Base-by-base conservation (phyloP, 30 jellyfish, hydroid and myxozoan species). In the Turritopsis rubra region DNA sequence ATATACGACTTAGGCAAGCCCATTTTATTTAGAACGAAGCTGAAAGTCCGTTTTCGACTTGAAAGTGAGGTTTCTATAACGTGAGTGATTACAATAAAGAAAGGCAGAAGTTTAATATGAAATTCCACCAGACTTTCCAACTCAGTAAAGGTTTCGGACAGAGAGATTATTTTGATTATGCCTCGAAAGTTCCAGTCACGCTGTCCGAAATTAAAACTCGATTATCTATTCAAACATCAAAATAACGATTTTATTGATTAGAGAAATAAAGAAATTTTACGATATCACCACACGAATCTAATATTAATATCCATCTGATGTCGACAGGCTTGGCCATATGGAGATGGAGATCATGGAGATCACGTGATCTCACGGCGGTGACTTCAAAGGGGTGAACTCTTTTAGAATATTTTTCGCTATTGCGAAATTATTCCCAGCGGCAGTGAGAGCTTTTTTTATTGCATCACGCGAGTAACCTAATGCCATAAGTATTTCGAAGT, bases 391-490 rank as follows among this genome's bases (percentile, higher is more conserved):
- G 18, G 98, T 93, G 70, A 87, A 92, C 73, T 79, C 98, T 52
- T 82, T 82, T 85, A 92, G 79, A 28, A 92, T 92, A 31, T 80
- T 92, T 68, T 96, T 86, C 25, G 98, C 98, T 82, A 92, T 65
- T 5, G 91, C 90, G 76, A 88, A 92, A 70, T 92, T 92, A 79
- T 92, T 92, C 1, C 82, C 95, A 9, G 98, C 93, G 21, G 88
- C 88, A 24, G 80, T 90, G 75, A 92, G 79, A 18, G 98, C 98
- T 73, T 83, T 88, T 41, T 88, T 81, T 1, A 87, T 85, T 41
- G 84, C 95, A 52, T 88, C 96, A 66, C 88, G 74, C n/a, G 98
- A 84, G 84, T 92, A 92, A 28, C 98, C 98, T 66, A 88, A 96
- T 8, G 95, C 81, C 92, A 87, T 92, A 71, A 92, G 85, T 72